Base-by-base conservation (phyloP, 2,797 vertebrate species). In the Parotocinclus haroldoi region DNA sequence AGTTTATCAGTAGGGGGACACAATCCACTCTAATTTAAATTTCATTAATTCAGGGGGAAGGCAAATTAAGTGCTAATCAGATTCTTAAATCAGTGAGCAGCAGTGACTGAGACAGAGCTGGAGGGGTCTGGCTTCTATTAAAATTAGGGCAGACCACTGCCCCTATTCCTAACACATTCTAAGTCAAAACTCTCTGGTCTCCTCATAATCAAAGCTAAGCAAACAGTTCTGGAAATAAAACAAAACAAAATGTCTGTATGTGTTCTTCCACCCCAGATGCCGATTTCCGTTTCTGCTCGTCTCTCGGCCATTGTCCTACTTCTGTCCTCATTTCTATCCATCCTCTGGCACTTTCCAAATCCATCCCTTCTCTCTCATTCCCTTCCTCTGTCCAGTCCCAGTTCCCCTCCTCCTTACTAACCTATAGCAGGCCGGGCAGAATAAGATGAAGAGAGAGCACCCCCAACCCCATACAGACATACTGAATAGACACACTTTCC, bases 21-120 rank as follows among this genome's bases (percentile, higher is more conserved):
- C 61, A 61, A 64, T 71, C 68, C 68, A 71, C 64, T 71, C 68
- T 71, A 71, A 70, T 70, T 70, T 70, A 70, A 71, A 71, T 71
- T 58, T 71, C 61, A 71, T 71, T 71, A 71, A 71, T 64, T 71
- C 68, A 64, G 55, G 49, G 49, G 61, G 50, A 40, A 71, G 61
- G 61, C 62, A 71, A 71, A 71, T 71, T 61, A 71, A 64, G 68
- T 70, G 68, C 68, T 71, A 71, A 71, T 71, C 68, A 64, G 48
- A 40, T 64, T 71, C 61, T 64, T 58, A 71, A 71, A 71, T 71
- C 68, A 71, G 61, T 45, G 54, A 71, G 40, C 68, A 53, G 61
- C 48, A 10, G 55, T 64, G 61, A 71, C 48, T 53, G 68, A 58
- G 54, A 51, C 68, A 39, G 68, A 44, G 68, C 54, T 70, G 61